These are phyloP conservation scores for Tyria jacobaeae DNA, from an alignment of 2,888 invertebrate species.

Conservation along the genomic window DNA sequence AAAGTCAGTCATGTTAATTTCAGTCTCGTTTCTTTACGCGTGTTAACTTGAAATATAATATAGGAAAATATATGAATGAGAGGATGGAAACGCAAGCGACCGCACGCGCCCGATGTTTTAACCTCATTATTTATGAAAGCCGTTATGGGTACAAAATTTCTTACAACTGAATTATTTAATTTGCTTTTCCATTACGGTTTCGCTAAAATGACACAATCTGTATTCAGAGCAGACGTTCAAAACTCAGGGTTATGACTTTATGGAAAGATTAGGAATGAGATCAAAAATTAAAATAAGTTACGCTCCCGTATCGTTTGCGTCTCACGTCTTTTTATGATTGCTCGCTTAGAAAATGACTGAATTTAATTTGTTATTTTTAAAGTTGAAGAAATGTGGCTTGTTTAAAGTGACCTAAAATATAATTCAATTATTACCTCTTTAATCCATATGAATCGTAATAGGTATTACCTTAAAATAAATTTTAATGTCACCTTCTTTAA, in stretches of 20 bases:
- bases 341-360: neutral
- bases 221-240: constrained; percentile 74
- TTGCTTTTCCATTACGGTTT: constrained; percentile 85
- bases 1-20: constrained; percentile 15
- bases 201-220: constrained; percentile 82
- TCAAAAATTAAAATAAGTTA: constrained; percentile 73
- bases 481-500: too few relatives aligned
- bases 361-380: neutral
- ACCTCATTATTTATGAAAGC: constrained; percentile 81
- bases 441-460: too few relatives aligned
- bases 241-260: constrained; percentile 76
- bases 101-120: constrained; percentile 68
- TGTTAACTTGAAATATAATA: constrained; percentile 21
- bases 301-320: constrained; percentile 37
- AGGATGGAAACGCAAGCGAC: constrained; percentile 50
- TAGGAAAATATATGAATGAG: constrained; percentile 29
- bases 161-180: constrained; percentile 84
- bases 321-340: constrained; percentile 29
- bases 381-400: too few relatives aligned
- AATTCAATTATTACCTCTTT: too few relatives aligned
- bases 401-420: too few relatives aligned
- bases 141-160: constrained; percentile 83
- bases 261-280: constrained; percentile 74
- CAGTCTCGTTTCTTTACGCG: constrained; percentile 15
- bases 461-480: too few relatives aligned